Evolutionary conservation across 2,113 vertebrate species (phyloP).

Genomic region (Aviceda subcristata): DNA sequence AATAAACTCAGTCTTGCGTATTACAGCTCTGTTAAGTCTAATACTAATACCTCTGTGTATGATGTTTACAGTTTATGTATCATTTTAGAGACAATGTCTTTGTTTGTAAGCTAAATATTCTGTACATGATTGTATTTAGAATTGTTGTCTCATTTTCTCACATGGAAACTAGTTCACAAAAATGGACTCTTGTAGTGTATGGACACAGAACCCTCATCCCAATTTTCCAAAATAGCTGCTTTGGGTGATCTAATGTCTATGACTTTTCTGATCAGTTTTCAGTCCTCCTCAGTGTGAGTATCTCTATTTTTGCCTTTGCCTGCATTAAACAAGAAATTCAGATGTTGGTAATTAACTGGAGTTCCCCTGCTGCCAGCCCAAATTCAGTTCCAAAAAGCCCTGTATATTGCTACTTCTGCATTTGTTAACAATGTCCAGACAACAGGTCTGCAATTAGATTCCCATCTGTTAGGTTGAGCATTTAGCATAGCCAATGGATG

Average conservation of each 20-base stretch:
- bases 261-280: background rate
- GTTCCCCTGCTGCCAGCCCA: constrained; percentile 75
- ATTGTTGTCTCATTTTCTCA: background rate
- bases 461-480: constrained; percentile 73
- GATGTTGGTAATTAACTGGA: constrained; percentile 83
- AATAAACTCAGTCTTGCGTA: background rate
- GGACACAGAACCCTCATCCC: background rate
- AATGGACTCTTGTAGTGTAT: background rate
- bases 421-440: constrained; percentile 78
- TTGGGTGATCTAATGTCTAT: background rate
- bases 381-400: constrained; percentile 74
- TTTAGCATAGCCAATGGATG: constrained; percentile 59
- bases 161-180: background rate
- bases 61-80: background rate
- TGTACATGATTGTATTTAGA: background rate
- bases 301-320: constrained; percentile 43
- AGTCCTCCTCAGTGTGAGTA: background rate
- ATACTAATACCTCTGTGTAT: background rate
- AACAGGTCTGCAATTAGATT: constrained; percentile 80
- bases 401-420: constrained; percentile 72
- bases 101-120: background rate
- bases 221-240: background rate
- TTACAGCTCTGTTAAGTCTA: background rate
- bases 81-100: background rate
- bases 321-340: constrained; percentile 76